Evolutionary conservation across 2,797 vertebrate species (phyloP).

Genomic region (Adrianichthys oophorus): DNA sequence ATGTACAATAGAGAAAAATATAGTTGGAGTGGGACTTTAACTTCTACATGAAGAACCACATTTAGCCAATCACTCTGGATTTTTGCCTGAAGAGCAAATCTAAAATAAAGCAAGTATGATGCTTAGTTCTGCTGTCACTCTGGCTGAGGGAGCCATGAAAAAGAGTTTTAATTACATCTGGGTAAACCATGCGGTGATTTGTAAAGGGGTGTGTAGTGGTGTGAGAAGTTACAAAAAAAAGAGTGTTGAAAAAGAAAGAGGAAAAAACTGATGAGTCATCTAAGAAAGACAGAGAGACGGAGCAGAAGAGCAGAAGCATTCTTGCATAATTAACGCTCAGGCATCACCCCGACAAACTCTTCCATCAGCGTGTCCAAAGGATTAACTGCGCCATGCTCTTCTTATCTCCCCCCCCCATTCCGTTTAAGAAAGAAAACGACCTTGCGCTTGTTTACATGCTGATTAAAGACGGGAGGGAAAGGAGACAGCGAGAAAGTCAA

Average conservation of each 20-base stretch:
- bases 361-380: conserved; percentile 81
- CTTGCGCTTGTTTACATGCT: conserved; percentile 79
- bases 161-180: conserved; percentile 49
- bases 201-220: conserved; percentile 8
- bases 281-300: conserved; percentile 20
- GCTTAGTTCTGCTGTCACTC: conserved; percentile 52
- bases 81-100: conserved; percentile 49
- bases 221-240: conserved; percentile 1
- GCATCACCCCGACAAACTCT: conserved; percentile 73
- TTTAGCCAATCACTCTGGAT: conserved; percentile 44
- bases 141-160: conserved; percentile 40
- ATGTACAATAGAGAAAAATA: no score
- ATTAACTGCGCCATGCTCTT: conserved; percentile 74
- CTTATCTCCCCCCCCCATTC: conserved; percentile 67
- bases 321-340: conserved; percentile 71
- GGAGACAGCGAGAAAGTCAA: conserved; percentile 71
- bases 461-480: conserved; percentile 72
- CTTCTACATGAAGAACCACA: conserved; percentile 4
- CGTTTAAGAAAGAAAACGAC: conserved; percentile 77
- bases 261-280: conserved; percentile 67
- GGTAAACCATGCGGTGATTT: conserved; percentile 38
- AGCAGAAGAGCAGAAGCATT: conserved; percentile 43
- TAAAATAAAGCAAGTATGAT: conserved; percentile 33
- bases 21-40: background rate
- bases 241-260: conserved; percentile 14